phyloP scores from a whole-genome alignment of 2,797 vertebrate species.

The Tapirus indicus region DNA sequence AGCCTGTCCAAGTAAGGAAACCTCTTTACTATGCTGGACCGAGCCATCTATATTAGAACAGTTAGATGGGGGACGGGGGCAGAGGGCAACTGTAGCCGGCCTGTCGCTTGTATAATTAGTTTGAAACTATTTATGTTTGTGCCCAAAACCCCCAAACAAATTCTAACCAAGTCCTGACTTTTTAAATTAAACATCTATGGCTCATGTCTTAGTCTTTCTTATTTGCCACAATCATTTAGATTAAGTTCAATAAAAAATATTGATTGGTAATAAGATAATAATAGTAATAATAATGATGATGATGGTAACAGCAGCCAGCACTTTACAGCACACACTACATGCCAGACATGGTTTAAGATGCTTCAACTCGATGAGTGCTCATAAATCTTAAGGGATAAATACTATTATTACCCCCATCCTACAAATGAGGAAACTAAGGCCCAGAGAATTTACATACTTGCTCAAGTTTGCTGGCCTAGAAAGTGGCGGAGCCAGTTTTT shows the following conservation, averaged over 20 bases:
- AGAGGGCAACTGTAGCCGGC: fast-evolving
- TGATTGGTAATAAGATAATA: background rate
- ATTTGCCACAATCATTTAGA: background rate
- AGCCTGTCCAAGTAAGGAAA: fast-evolving
- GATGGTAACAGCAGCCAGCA: fast-evolving
- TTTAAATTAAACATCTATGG: background rate
- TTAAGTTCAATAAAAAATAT: background rate
- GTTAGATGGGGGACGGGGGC: fast-evolving
- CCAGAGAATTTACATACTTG: fast-evolving
- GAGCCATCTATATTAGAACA: background rate
- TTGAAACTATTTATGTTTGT: background rate
- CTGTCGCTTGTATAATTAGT: background rate
- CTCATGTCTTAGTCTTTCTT: background rate
- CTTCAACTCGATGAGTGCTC: background rate
- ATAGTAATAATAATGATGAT: fast-evolving
- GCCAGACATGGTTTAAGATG: no score
- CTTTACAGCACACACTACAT: fast-evolving
- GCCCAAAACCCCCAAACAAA: background rate
- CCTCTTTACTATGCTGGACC: background rate
- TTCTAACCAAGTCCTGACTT: background rate
- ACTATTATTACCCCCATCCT: background rate
- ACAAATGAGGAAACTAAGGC: background rate
- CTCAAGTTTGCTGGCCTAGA: background rate
- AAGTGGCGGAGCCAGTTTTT: fast-evolving
- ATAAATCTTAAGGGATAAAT: background rate